These are phyloP conservation scores for Rhincodon typus DNA, from an alignment of 2,797 vertebrate genomes.

Conservation along the genomic window DNA sequence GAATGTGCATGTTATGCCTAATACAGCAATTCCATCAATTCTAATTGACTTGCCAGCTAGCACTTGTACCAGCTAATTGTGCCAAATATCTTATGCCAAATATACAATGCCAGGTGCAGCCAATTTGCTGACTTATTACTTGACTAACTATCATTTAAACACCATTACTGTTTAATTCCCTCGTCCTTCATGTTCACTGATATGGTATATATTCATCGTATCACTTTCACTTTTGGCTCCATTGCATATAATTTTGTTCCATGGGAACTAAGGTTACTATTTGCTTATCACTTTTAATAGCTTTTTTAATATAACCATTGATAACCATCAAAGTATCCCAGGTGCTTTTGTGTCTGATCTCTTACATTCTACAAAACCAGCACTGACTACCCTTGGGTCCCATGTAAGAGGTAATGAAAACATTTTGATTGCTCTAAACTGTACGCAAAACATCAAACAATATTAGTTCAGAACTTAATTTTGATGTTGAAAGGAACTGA, in stretches of 20 bases:
- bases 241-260: neutral
- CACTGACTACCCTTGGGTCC: neutral
- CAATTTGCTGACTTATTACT: neutral
- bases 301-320: neutral
- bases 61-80: neutral
- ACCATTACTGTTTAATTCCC: neutral
- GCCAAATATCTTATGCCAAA: neutral
- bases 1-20: neutral
- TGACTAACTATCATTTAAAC: neutral
- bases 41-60: neutral
- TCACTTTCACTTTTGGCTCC: neutral
- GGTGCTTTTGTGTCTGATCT: neutral
- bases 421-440: neutral
- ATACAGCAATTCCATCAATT: too few relatives aligned
- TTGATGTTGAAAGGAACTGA: neutral
- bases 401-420: neutral
- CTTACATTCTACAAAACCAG: neutral
- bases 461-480: neutral
- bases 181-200: neutral
- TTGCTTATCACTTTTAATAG: neutral
- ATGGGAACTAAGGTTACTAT: neutral
- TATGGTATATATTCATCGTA: neutral
- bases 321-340: neutral
- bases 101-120: neutral
- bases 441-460: neutral